Percentiles rank a stretch among this genome's conserved stretches.
These are phyloP conservation scores for Motacilla tschutschensis DNA, from an alignment of 2,113 vertebrate genomes.

Conservation along the genomic window DNA sequence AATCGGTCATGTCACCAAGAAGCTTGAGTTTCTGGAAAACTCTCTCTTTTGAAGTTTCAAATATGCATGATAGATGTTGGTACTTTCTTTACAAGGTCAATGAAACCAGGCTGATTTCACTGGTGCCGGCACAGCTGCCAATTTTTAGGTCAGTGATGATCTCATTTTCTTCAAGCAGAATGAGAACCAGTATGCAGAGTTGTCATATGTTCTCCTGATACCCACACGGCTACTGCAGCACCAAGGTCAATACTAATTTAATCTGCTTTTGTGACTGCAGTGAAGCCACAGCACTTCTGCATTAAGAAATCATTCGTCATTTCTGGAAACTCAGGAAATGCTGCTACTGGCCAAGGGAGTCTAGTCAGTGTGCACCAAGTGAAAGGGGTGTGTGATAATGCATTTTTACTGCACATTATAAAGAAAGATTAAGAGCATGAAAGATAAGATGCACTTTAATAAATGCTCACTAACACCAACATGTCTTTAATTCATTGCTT, in stretches of 20 bases:
- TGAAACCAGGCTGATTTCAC: slow-evolving; percentile 28
- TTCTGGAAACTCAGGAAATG: slow-evolving; percentile 45
- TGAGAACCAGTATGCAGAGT: not conserved
- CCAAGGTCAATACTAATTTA: slow-evolving; percentile 63
- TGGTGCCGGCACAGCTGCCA: slow-evolving; percentile 43
- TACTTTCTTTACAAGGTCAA: slow-evolving; percentile 42
- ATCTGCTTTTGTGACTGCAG: slow-evolving; percentile 57
- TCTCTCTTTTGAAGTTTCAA: slow-evolving; percentile 8
- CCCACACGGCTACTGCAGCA: not conserved
- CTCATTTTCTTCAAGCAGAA: slow-evolving; percentile 54
- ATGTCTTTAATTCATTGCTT: slow-evolving; percentile 10
- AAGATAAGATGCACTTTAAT: slow-evolving; percentile 33
- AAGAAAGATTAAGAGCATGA: not conserved
- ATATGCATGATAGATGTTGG: not conserved
- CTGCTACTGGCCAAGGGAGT: slow-evolving; percentile 7
- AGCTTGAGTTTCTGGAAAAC: slow-evolving; percentile 17
- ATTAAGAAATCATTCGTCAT: slow-evolving; percentile 53
- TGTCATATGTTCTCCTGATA: slow-evolving; percentile 23
- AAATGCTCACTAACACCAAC: not conserved
- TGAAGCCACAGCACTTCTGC: slow-evolving; percentile 18
- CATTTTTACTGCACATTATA: not conserved
- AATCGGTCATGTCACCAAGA: not conserved
- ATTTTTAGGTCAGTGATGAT: slow-evolving; percentile 63
- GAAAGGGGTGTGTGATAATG: not conserved
- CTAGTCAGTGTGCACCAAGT: not conserved